These are phyloP conservation scores for Euglossa dilemma DNA, from an alignment of 1,140 invertebrate species.

Conservation along the genomic window DNA sequence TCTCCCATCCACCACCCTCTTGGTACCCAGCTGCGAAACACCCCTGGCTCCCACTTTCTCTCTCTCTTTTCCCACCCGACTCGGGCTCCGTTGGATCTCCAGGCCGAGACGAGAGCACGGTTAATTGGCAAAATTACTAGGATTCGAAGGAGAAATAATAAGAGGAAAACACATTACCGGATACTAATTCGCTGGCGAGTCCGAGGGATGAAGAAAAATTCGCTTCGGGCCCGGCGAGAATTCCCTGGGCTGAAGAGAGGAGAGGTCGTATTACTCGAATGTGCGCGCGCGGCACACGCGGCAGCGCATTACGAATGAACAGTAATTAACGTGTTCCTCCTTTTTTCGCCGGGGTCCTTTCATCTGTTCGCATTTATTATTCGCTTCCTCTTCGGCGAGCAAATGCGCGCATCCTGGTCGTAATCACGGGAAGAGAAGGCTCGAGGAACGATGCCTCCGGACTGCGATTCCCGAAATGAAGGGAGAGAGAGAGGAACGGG, in stretches of 20 bases:
- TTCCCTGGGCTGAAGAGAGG: conserved; percentile 3
- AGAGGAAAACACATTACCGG: conserved; percentile 44
- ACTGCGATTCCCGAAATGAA: not conserved
- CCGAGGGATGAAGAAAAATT: too few relatives aligned
- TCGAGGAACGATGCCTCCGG: not conserved
- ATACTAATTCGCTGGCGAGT: conserved; percentile 17
- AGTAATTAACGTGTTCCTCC: conserved; percentile 39
- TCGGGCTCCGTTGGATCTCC: not conserved
- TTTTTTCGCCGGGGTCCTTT: conserved; percentile 15
- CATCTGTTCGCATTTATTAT: conserved; percentile 38
- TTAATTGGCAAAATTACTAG: conserved; percentile 53
- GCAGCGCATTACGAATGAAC: conserved; percentile 27
- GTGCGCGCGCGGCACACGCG: not conserved
- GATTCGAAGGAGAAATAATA: conserved; percentile 41
- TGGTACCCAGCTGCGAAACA: conserved; percentile 35
- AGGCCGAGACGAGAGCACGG: conserved; percentile 4
- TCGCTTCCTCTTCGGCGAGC: conserved; percentile 20
- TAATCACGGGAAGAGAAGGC: not conserved
- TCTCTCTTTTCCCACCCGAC: not conserved
- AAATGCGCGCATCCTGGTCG: not conserved
- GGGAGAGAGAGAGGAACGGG: not conserved
- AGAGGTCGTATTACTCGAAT: conserved; percentile 27
- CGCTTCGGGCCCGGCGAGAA: not conserved
- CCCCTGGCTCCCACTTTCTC: not conserved
- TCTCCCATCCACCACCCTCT: not conserved